Evolutionary conservation across 2,888 invertebrate genomes (phyloP).

Genomic region (Ectobius pallidus): DNA sequence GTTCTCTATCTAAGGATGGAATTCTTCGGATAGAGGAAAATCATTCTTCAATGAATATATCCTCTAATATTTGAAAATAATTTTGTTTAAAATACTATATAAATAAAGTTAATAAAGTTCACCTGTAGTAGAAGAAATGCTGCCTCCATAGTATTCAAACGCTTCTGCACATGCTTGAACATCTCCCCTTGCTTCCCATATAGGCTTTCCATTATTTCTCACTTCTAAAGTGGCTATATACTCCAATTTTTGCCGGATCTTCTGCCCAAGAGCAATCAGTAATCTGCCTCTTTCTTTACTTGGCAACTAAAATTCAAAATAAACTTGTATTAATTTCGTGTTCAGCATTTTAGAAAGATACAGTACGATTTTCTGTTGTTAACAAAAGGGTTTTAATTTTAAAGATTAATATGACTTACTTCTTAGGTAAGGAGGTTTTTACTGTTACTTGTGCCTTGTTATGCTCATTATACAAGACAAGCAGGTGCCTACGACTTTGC

Average conservation of each 20-base stretch:
- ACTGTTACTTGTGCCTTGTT: too few relatives aligned
- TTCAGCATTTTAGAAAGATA: too few relatives aligned
- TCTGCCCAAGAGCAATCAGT: constrained; percentile 52
- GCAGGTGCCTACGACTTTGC: too few relatives aligned
- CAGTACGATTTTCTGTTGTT: too few relatives aligned
- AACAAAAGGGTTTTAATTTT: too few relatives aligned
- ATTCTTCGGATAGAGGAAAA: too few relatives aligned
- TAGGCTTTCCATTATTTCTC: constrained; percentile 62
- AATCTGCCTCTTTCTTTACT: constrained; percentile 56
- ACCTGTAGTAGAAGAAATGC: constrained; percentile 51
- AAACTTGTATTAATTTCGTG: too few relatives aligned
- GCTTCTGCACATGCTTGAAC: constrained; percentile 60
- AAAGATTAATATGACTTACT: too few relatives aligned
- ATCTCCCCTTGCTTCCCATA: constrained; percentile 61
- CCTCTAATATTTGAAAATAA: background rate
- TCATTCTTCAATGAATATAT: too few relatives aligned
- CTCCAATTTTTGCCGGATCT: constrained; percentile 53
- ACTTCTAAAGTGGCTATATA: constrained; percentile 54
- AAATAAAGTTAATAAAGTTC: background rate
- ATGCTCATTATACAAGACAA: too few relatives aligned
- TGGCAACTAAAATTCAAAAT: constrained; percentile 47
- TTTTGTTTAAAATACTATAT: background rate
- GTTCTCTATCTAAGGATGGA: too few relatives aligned
- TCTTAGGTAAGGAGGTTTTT: too few relatives aligned
- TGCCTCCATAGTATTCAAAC: constrained; percentile 59